Evolutionary conservation across 2,797 vertebrate genomes (phyloP).

Genomic region (Rhabdomys pumilio): DNA sequence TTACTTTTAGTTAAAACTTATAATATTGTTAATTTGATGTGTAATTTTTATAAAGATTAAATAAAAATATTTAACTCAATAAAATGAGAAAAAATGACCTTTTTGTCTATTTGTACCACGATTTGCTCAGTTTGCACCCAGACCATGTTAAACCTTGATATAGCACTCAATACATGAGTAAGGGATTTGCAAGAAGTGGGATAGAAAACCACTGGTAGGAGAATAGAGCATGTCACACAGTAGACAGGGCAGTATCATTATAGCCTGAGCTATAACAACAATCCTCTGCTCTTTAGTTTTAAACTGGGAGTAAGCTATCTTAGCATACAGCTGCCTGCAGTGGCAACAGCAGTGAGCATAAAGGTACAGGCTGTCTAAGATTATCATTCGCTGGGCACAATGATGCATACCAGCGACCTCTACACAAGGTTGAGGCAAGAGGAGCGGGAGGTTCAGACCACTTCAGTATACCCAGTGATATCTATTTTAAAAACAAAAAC

Average conservation of each 20-base stretch:
- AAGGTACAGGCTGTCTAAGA: neutral
- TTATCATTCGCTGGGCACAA: neutral
- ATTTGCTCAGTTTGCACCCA: neutral
- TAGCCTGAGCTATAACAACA: neutral
- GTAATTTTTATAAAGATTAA: constrained; percentile 31
- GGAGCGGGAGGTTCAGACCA: neutral
- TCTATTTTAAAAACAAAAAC: neutral
- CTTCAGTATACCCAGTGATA: neutral
- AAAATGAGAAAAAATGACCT: neutral
- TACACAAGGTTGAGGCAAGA: neutral
- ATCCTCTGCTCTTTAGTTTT: neutral
- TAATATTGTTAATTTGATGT: neutral
- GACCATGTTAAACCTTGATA: neutral
- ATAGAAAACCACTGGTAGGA: neutral
- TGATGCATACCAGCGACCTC: neutral
- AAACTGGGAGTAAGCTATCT: neutral
- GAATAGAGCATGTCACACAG: neutral
- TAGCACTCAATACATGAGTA: neutral
- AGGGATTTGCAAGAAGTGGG: neutral
- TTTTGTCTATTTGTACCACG: neutral
- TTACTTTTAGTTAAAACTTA: neutral
- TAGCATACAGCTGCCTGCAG: neutral
- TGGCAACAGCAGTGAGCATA: no score
- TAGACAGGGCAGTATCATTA: neutral
- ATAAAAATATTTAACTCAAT: constrained; percentile 37